A percentile compares a stretch with the other conserved stretches of the same genome.
phyloP scores from a whole-genome alignment of 2,888 invertebrate species.

The Epistrophe grossulariae region DNA sequence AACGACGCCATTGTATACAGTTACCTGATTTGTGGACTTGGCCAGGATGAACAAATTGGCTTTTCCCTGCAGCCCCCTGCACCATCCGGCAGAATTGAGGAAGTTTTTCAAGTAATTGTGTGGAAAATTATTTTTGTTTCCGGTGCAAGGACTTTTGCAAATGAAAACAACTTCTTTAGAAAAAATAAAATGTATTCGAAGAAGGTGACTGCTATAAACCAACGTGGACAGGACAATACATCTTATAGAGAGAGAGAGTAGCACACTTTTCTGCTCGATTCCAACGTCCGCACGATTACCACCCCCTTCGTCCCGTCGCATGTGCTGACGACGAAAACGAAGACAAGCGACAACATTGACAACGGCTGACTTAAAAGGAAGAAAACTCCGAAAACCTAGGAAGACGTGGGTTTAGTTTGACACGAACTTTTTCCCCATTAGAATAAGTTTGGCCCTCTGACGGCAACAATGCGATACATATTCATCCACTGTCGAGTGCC shows the following conservation, averaged over 20 bases:
- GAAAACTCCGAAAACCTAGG: constrained; percentile 21
- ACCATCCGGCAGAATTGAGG: background rate
- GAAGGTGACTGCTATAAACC: constrained; percentile 64
- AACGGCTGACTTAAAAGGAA: constrained; percentile 19
- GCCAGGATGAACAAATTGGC: constrained; percentile 52
- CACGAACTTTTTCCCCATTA: constrained; percentile 62
- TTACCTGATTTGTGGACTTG: constrained; percentile 47
- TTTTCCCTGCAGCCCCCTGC: background rate
- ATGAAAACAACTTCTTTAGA: constrained; percentile 49
- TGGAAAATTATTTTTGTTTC: constrained; percentile 72
- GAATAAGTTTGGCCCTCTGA: constrained; percentile 55
- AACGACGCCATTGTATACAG: background rate
- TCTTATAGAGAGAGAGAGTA: constrained; percentile 27
- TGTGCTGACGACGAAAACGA: background rate
- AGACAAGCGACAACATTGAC: constrained; percentile 24
- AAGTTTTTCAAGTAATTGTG: constrained; percentile 67
- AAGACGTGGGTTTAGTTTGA: constrained; percentile 65
- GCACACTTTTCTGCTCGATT: background rate
- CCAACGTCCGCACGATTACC: background rate
- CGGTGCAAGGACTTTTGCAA: constrained; percentile 58
- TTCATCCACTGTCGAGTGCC: constrained; percentile 65
- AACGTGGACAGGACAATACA: constrained; percentile 66
- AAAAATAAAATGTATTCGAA: constrained; percentile 16
- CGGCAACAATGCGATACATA: constrained; percentile 53
- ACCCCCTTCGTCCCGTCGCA: background rate